Evolutionary conservation across 2,888 invertebrate genomes (phyloP).

Genomic region (Ormyrus rosae): DNA sequence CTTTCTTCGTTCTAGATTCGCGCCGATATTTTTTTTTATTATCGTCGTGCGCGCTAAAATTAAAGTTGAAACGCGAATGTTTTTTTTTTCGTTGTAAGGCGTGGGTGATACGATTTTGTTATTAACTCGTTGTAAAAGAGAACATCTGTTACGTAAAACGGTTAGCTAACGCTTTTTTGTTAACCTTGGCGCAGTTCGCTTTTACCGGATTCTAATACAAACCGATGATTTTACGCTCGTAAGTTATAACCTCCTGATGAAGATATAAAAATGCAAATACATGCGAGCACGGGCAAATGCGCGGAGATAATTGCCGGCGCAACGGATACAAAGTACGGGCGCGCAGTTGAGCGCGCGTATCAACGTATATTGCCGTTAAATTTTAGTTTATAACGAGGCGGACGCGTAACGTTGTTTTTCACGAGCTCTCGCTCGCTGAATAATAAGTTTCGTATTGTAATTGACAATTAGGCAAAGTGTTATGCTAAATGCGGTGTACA

Average conservation of each 20-base stretch:
- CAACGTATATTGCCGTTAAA: neutral
- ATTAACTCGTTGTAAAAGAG: neutral
- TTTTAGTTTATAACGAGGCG: neutral
- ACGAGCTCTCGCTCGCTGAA: constrained; percentile 1
- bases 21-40: no score
- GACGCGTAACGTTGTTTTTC: neutral
- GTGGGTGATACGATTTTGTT: no score
- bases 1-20: no score
- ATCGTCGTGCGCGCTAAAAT: no score
- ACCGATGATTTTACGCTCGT: neutral
- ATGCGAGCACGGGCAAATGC: neutral
- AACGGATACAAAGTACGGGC: no score
- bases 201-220: neutral
- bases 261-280: constrained; percentile 36
- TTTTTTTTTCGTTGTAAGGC: no score
- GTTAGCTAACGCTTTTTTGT: neutral
- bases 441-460: constrained; percentile 29
- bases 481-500: neutral
- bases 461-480: neutral
- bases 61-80: no score
- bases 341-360: neutral
- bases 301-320: no score
- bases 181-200: neutral
- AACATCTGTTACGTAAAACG: neutral
- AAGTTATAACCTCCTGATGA: neutral